Percentiles rank a stretch among this genome's conserved stretches.
phyloP scores from a whole-genome alignment of 2,888 invertebrate genomes.

The Agrochola macilenta region DNA sequence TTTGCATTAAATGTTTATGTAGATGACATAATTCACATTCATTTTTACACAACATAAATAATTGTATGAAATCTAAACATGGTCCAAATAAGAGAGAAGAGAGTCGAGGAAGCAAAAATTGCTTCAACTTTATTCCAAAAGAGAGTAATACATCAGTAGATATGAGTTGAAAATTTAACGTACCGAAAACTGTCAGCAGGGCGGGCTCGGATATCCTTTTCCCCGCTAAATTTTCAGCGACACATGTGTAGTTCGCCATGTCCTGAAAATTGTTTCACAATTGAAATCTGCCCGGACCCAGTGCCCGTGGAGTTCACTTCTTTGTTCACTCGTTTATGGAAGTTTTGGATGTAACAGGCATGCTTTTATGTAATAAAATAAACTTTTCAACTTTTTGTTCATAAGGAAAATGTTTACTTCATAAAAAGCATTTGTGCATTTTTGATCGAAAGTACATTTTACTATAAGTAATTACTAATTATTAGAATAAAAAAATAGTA shows the following conservation, averaged over 20 bases:
- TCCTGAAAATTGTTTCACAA: slow-evolving; percentile 89
- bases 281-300: slow-evolving; percentile 59
- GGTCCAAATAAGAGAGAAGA: not conserved
- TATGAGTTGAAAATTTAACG: slow-evolving; percentile 78
- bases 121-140: slow-evolving; percentile 32
- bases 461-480: not conserved
- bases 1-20: not conserved
- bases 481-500: not conserved
- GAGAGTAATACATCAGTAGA: slow-evolving; percentile 37
- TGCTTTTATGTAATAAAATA: not conserved
- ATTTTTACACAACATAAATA: not conserved
- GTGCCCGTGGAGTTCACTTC: slow-evolving; percentile 38
- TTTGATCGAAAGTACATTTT: not conserved
- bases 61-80: not conserved
- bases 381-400: not conserved
- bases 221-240: slow-evolving; percentile 97
- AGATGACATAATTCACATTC: not conserved
- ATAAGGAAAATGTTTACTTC: not conserved
- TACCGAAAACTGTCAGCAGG: slow-evolving; percentile 97
- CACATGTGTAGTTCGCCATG: slow-evolving; percentile 98
- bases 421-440: not conserved
- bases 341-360: slow-evolving; percentile 5
- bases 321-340: slow-evolving; percentile 45
- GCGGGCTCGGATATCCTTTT: slow-evolving; percentile 96
- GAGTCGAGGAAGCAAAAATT: slow-evolving; percentile 1